Evolutionary conservation across 1,140 invertebrate genomes (phyloP), one percentile per base, ranked within the genome.

Genomic region (Thaumatotibia leucotreta): DNA sequence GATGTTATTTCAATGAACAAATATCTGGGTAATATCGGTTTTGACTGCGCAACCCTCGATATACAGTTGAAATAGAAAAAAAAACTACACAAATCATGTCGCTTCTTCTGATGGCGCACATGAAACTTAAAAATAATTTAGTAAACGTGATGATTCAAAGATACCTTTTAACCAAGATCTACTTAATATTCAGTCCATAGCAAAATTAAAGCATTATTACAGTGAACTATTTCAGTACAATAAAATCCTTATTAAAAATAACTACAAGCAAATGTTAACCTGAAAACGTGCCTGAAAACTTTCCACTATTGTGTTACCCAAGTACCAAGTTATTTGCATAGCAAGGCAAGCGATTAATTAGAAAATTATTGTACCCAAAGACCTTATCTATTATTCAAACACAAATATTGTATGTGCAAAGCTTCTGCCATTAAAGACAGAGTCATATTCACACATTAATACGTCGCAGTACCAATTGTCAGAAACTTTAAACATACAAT

Each of bases 151-250:
- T 6, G 20, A 45, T 20, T 20, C 39, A 14, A 17, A 20, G 5
- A 45, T 45, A 20, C 5, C 39, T 17, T 45, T 20, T 45, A 45
- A 20, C 39, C 20, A 45, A 45, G 14, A 45, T 45, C 39, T 45
- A 45, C 5, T 45, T 45, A 45, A n/a, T 58, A 58, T 65, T 68
- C 70, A 72, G 70, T 68, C 66, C 61, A 49, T 65, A 65, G 52
- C 65, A 68, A 31, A 64, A 71, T 61, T 61, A 65, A 70, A 70
- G 65, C 65, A 31, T 54, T 63, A 52, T 61, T 68, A 66, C 64
- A 67, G n/a, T 54, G 17, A 64, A 54, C 39, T 31, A 17, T 58
- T 58, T 58, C 52, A 24, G 52, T 58, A 58, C 52, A 58, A 58
- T 58, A 58, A 58, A 29, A 31, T 5, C 17, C 39, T 17, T 45